Percentiles rank a stretch among this genome's conserved stretches.
phyloP scores from a whole-genome alignment of 2,888 invertebrate species.

The Sinotaia quadrata region DNA sequence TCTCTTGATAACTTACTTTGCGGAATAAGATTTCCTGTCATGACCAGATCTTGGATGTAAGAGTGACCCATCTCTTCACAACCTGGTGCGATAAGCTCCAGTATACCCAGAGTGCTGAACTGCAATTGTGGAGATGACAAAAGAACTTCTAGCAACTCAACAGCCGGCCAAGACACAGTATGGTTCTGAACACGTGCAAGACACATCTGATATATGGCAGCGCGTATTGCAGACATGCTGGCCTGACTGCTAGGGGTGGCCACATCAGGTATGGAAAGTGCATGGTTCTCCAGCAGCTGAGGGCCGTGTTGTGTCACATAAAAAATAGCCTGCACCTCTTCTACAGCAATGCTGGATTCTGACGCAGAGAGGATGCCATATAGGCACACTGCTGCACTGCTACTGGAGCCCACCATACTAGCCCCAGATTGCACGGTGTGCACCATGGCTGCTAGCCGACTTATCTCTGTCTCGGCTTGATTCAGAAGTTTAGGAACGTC shows the following conservation, averaged over 20 bases:
- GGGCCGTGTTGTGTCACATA: constrained; percentile 16
- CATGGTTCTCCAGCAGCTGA: constrained; percentile 16
- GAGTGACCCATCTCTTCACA: neutral
- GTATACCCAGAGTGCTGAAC: neutral
- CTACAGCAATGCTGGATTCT: constrained; percentile 6
- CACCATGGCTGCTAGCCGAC: constrained; percentile 48
- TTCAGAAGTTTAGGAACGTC: constrained; percentile 52
- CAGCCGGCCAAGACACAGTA: neutral
- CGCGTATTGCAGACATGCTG: neutral
- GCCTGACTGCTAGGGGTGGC: neutral
- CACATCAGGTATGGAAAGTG: neutral
- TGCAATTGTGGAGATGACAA: neutral
- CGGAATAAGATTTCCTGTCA: constrained; percentile 1
- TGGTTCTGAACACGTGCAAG: neutral
- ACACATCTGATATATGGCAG: neutral
- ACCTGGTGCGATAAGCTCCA: neutral
- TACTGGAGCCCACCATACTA: constrained; percentile 31
- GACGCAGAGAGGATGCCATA: constrained; percentile 22
- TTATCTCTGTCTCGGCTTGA: constrained; percentile 46
- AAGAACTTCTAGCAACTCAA: constrained; percentile 2
- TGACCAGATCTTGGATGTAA: neutral
- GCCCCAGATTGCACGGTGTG: constrained; percentile 49
- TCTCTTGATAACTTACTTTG: neutral
- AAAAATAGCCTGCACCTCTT: constrained; percentile 22
- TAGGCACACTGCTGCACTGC: constrained; percentile 36